Base-by-base conservation (phyloP, 2,113 vertebrate genomes). In the Microcebus murinus region DNA sequence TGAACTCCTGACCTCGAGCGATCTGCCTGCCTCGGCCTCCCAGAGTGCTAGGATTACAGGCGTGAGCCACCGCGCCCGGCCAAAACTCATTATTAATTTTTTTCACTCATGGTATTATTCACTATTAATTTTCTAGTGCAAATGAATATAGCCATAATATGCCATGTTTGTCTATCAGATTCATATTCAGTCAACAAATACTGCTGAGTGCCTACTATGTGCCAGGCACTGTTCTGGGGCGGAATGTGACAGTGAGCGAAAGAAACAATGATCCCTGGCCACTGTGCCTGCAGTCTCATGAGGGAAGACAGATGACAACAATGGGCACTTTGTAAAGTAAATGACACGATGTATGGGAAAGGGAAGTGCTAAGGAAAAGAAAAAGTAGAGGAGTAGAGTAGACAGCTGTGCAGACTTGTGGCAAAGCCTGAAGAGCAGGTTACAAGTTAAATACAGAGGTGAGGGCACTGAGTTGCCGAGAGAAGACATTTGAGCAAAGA, bases 391-490 rank as follows among this genome's bases (percentile, higher is more conserved):
- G 7, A 21, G 34, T 2, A 12, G 50, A 8, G 42, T 4, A 12
- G 50, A 8, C 2, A 88, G 55, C 4, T 14, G 0, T 50, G 50
- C 6, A 10, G 74, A 87, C 7, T 3, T 3, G 2, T 14, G 27
- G 36, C 2, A 6, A 4, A 23, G 39, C 34, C 45, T 1, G 0
- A 36, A n/a, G 68, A 10, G 17, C 3, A 20, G 29, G 76, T 11
- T 13, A 8, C 36, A 17, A 1, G 2, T 25, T 45, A 92, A 48
- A 48, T 7, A 34, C 34, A 42, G 45, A 52, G 11, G 27, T 20
- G 2, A 55, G 11, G 48, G 50, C 34, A 27, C 0, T 6, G 87
- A 42, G 27, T 2, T 48, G 29, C 59, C 17, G 4, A 5, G 12
- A 50, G 73, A 80, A 57, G 17, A n/a, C 17, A 45, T 36, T 1